Percentiles rank a stretch among this genome's conserved stretches.
phyloP scores from a whole-genome alignment of 2,113 vertebrate genomes.

The Scytalopus superciliaris region DNA sequence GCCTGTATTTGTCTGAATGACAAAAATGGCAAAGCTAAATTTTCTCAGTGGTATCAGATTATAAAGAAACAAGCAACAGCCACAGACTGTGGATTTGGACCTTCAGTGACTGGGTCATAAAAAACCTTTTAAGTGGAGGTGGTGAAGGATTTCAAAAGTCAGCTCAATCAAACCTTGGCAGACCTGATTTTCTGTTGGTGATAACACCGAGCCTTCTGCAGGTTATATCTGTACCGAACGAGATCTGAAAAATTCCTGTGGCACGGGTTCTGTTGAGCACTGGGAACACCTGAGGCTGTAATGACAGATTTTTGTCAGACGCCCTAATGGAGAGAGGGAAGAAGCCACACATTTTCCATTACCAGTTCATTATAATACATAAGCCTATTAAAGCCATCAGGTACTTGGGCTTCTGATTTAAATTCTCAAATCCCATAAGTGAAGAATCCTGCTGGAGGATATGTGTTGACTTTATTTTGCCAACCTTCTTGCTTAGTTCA shows the following conservation, averaged over 20 bases:
- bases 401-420: neutral
- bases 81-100: neutral
- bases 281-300: neutral
- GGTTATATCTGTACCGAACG: neutral
- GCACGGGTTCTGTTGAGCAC: accelerated
- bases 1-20: neutral
- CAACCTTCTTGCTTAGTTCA: neutral
- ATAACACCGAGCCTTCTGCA: neutral
- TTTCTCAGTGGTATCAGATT: neutral
- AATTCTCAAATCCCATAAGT: neutral
- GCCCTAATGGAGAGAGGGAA: neutral
- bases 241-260: neutral
- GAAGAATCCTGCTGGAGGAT: neutral
- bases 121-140: neutral
- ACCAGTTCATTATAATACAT: neutral
- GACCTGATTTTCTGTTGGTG: neutral
- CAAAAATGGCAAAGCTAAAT: neutral
- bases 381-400: neutral
- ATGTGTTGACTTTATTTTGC: neutral
- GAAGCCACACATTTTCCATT: neutral
- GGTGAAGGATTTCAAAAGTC: neutral
- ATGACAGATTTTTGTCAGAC: neutral
- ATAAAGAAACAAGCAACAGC: neutral
- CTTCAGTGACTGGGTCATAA: neutral
- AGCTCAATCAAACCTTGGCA: neutral